phyloP scores from a whole-genome alignment of 2,888 invertebrate genomes.

The Labia minor region DNA sequence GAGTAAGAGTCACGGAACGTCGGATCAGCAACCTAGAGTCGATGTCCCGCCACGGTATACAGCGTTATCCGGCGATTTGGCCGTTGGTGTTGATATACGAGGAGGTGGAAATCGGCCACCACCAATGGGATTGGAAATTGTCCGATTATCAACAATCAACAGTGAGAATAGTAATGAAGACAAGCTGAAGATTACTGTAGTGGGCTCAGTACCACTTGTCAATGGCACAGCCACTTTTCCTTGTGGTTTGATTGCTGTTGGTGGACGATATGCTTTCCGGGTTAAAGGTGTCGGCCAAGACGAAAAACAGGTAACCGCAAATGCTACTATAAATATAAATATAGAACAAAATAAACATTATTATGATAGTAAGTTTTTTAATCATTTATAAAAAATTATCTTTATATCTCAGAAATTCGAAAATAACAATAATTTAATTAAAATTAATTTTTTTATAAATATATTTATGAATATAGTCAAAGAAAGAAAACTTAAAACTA shows the following conservation, averaged over 20 bases:
- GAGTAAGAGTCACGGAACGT: too few species aligned
- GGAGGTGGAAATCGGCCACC: slow-evolving; percentile 35
- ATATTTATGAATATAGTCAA: too few species aligned
- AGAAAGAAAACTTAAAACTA: too few species aligned
- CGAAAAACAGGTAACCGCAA: not conserved
- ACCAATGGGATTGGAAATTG: slow-evolving; percentile 41
- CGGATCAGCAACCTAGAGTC: not conserved
- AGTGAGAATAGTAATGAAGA: slow-evolving; percentile 28
- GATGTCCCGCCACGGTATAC: slow-evolving; percentile 59
- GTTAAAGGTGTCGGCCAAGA: not conserved
- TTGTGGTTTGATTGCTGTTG: slow-evolving; percentile 4
- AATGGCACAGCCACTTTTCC: not conserved
- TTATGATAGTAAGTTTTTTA: too few species aligned
- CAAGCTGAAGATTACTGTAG: slow-evolving; percentile 26
- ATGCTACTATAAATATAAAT: not conserved
- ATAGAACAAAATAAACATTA: too few species aligned
- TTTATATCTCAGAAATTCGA: too few species aligned
- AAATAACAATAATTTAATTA: too few species aligned
- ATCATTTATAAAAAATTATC: too few species aligned
- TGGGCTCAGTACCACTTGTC: not conserved
- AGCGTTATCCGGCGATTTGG: slow-evolving; percentile 68
- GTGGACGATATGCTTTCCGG: slow-evolving; percentile 8
- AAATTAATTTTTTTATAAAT: too few species aligned
- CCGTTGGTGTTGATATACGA: slow-evolving; percentile 37
- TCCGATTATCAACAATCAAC: slow-evolving; percentile 30